These are phyloP conservation scores for Loriculus beryllinus DNA, from an alignment of 2,797 vertebrate genomes.

Conservation along the genomic window DNA sequence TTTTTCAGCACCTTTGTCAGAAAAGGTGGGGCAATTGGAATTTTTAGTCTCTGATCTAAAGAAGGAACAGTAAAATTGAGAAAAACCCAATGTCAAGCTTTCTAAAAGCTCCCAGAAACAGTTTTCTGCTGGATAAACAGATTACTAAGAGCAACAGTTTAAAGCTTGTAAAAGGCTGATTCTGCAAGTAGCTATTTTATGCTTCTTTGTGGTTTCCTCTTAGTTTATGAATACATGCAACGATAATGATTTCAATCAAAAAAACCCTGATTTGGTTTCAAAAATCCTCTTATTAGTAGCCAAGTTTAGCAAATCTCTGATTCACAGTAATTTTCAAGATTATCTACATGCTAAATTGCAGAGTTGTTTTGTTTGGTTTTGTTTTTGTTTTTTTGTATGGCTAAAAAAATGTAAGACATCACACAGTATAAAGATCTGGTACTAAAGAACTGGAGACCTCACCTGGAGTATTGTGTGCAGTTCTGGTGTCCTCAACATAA, in stretches of 20 bases:
- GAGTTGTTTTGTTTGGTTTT: neutral
- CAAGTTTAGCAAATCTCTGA: neutral
- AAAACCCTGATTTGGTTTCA: neutral
- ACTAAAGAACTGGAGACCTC: neutral
- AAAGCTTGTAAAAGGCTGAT: neutral
- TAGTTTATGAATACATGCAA: neutral
- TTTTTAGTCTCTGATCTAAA: neutral
- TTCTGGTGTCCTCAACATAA: no score
- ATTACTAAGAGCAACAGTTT: neutral
- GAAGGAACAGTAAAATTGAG: neutral
- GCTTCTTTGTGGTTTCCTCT: neutral
- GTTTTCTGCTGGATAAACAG: slow-evolving; percentile 19
- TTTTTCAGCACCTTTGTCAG: neutral
- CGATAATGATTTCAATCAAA: neutral
- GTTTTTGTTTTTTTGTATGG: neutral
- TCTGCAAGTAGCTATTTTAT: neutral
- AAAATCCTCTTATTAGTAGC: neutral
- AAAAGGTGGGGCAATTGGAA: neutral
- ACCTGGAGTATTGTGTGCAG: no score
- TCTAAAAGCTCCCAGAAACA: neutral
- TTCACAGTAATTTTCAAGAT: neutral
- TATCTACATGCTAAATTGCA: neutral
- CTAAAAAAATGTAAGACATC: neutral
- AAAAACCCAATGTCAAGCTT: neutral
- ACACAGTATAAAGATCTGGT: neutral